Conservation (phyloP, 35 echinoderm and acorn worm species). For the Anneissia japonica region DNA sequence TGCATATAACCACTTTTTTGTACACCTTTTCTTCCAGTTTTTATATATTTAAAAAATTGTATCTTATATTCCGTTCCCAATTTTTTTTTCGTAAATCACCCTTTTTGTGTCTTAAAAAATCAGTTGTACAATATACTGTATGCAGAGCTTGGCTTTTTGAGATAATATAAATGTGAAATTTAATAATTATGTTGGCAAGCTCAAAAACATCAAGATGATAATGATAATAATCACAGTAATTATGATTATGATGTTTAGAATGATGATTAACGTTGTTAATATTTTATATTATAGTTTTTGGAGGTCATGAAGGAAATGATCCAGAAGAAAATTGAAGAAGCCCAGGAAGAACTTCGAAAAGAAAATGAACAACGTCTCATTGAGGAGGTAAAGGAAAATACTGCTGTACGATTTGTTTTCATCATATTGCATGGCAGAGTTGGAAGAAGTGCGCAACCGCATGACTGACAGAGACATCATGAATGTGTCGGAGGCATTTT, state of each 20-base stretch:
- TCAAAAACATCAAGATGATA: no score
- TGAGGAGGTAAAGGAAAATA: conserved; percentile 57
- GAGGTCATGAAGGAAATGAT: conserved; percentile 93
- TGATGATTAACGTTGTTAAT: neutral
- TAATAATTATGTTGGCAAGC: no score
- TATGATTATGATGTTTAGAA: neutral
- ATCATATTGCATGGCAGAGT: neutral
- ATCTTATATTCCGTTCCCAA: no score
- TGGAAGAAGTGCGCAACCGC: neutral
- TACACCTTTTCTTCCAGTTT: no score
- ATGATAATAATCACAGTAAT: no score
- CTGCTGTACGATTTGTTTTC: neutral
- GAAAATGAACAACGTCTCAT: conserved; percentile 91
- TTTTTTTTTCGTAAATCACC: no score
- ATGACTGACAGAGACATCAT: no score
- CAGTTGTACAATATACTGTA: neutral
- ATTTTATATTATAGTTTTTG: conserved; percentile 64
- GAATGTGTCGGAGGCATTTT: no score
- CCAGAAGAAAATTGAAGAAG: conserved; percentile 81
- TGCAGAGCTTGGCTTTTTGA: neutral
- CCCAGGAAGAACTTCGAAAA: conserved; percentile 66
- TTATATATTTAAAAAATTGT: no score
- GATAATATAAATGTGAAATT: no score
- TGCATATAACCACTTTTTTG: no score
- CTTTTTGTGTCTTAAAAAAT: neutral